Percentiles rank a stretch among this genome's conserved stretches.
phyloP scores from a whole-genome alignment of 1,140 invertebrate genomes.

The Neodiprion pinetum region DNA sequence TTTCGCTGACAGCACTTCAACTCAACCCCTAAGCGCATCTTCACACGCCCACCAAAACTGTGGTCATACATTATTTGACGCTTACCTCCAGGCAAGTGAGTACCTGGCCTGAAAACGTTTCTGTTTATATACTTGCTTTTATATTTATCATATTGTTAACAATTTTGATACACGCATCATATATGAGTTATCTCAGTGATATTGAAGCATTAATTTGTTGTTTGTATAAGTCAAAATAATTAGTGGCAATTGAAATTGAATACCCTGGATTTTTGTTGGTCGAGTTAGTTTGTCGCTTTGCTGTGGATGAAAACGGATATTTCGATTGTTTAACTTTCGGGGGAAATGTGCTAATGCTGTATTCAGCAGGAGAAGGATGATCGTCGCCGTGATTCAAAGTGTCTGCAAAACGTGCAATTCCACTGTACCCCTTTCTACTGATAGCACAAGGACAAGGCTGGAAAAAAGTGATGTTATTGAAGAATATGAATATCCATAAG shows the following conservation, averaged over 20 bases:
- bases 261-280: slow-evolving; percentile 48
- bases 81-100: slow-evolving; percentile 31
- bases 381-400: slow-evolving; percentile 28
- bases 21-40: slow-evolving; percentile 48
- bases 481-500: slow-evolving; percentile 1
- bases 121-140: background rate
- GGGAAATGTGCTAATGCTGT: slow-evolving; percentile 28
- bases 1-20: slow-evolving; percentile 50
- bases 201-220: slow-evolving; percentile 13
- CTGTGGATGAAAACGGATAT: slow-evolving; percentile 37
- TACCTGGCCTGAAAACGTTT: slow-evolving; percentile 39
- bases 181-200: background rate
- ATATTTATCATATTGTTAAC: background rate
- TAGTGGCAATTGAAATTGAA: slow-evolving; percentile 15
- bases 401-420: slow-evolving; percentile 35
- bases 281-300: slow-evolving; percentile 26
- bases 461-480: slow-evolving; percentile 12
- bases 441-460: slow-evolving; percentile 43
- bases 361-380: slow-evolving; percentile 43
- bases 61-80: slow-evolving; percentile 40
- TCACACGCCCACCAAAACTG: slow-evolving; percentile 48
- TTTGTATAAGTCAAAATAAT: slow-evolving; percentile 21
- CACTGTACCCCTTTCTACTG: slow-evolving; percentile 51
- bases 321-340: slow-evolving; percentile 31
- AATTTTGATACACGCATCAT: too few species aligned